A percentile compares a stretch with the other conserved stretches of the same genome.
phyloP scores from a whole-genome alignment of 2,888 invertebrate genomes.

The Camptogramma bilineatum region DNA sequence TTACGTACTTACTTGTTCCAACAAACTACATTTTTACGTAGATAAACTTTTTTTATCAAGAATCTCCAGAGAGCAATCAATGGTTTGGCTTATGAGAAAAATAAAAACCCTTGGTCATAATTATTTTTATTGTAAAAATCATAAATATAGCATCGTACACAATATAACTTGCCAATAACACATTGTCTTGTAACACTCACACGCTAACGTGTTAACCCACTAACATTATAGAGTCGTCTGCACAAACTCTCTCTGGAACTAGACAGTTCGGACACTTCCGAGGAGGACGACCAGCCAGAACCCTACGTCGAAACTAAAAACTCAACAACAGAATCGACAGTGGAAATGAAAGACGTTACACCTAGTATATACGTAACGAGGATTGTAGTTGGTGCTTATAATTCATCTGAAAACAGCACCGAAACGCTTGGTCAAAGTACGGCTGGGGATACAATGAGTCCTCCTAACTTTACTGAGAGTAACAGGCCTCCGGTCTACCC shows the following conservation, averaged over 20 bases:
- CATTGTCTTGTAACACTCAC: slow-evolving; percentile 6
- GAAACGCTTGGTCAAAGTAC: not conserved
- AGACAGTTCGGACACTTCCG: slow-evolving; percentile 33
- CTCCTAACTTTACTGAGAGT: not conserved
- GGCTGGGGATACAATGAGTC: not conserved
- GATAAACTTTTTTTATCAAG: not conserved
- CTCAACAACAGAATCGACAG: not conserved
- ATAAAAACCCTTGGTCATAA: no score
- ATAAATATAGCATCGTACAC: no score
- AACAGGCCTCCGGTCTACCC: not conserved
- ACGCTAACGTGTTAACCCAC: slow-evolving; percentile 41
- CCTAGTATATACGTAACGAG: not conserved
- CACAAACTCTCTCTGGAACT: slow-evolving; percentile 7
- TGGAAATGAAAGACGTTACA: not conserved
- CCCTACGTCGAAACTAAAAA: slow-evolving; percentile 15
- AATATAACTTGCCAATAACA: slow-evolving; percentile 4
- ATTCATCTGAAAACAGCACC: not conserved
- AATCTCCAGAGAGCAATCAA: not conserved
- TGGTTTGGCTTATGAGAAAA: not conserved
- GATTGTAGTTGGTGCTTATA: no score
- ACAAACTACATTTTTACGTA: not conserved
- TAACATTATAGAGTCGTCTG: slow-evolving; percentile 43
- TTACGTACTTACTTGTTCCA: not conserved
- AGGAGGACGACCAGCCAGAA: slow-evolving; percentile 32
- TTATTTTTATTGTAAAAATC: no score